Evolutionary conservation across 2,797 vertebrate species (phyloP), one percentile per base, ranked within the genome.

Genomic region (Leuciscus waleckii): DNA sequence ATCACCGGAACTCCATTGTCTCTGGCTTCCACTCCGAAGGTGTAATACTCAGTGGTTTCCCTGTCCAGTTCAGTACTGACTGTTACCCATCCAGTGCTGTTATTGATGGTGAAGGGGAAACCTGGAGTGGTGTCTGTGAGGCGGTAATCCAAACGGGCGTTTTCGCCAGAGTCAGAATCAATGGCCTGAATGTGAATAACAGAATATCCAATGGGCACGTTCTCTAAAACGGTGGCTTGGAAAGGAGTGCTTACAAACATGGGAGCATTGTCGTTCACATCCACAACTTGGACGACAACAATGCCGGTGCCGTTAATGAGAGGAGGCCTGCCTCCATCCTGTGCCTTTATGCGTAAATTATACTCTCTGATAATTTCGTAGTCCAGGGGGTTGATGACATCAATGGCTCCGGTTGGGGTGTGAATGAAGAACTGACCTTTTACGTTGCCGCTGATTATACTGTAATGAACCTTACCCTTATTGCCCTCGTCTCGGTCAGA

Each of bases 161-260:
- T 99, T 83, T 99, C 97, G 1, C 97, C 98, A 0, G 98, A 96
- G 86, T 99, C 98, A 0, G 97, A 95, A 46, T 99, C 98, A 46
- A 98, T 97, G 0, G 98, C 98, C 92, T 99, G 98, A 75, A 99
- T 97, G 87, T 99, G 98, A 89, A 99, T 94, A 29, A 99, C 97
- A 0, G 98, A 99, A 90, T 99, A 95, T 1, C 98, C 98, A 1
- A 97, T 86, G 0, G 97, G 95, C 61, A 97, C 97, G 0, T 97
- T 99, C 90, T 99, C 98, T 90, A 99, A 92, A 86, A 99, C 98
- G 0, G 97, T 95, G 0, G 98, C 97, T 92, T 99, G 97, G 91
- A 99, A 99, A 0, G 98, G 98, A 58, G 98, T 99, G 92, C 98
- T 99, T 81, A 99, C 97, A 70, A 99, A 99, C 94, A 99, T 98